These are phyloP conservation scores for Dromococcyx pavoninus DNA, from an alignment of 2,797 vertebrate genomes.

Conservation along the genomic window DNA sequence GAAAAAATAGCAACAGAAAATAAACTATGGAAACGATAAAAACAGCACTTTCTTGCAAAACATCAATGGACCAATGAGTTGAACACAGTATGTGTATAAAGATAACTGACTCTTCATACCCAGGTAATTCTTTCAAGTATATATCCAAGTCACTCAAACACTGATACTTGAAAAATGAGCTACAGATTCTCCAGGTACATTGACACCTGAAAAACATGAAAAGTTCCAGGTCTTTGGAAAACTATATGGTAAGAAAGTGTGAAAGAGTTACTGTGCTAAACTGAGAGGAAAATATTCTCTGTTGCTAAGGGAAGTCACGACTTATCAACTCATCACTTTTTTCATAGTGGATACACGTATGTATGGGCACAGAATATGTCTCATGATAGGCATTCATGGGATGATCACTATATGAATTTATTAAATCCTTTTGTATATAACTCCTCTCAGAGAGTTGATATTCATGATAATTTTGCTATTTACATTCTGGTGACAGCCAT, in stretches of 20 bases:
- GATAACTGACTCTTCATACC: neutral
- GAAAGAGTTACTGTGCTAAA: constrained; percentile 6
- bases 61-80: neutral
- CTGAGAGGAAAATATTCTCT: constrained; percentile 6
- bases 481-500: neutral
- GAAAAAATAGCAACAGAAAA: neutral
- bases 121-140: neutral
- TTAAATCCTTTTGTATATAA: neutral
- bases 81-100: neutral
- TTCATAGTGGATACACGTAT: neutral
- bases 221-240: too few relatives aligned
- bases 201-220: too few relatives aligned
- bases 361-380: neutral
- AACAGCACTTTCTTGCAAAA: neutral
- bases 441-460: neutral
- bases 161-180: neutral
- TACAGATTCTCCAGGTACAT: too few relatives aligned
- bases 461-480: neutral
- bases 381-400: neutral
- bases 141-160: neutral
- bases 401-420: neutral
- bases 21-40: neutral
- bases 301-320: constrained; percentile 43
- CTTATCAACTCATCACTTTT: neutral
- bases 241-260: neutral